Conservation (phyloP, 35 echinoderm and acorn worm genomes). For the Apostichopus parvimensis region DNA sequence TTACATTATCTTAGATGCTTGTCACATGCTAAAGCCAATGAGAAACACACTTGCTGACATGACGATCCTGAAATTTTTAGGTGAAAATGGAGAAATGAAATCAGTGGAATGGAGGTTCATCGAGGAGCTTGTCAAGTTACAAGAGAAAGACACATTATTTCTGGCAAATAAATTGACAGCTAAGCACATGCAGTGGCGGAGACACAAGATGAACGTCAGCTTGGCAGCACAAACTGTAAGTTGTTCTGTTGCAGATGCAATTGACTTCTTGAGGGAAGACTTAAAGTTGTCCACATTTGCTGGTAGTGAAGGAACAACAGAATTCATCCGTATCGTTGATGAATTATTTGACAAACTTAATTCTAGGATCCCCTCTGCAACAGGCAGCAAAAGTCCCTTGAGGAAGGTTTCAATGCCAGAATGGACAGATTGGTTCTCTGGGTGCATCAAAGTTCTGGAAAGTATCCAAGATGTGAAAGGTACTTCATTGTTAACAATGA, state of each 20-base stretch:
- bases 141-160: slow-evolving; percentile 28
- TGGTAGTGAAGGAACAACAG: slow-evolving; percentile 24
- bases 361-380: background rate
- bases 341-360: slow-evolving; percentile 47
- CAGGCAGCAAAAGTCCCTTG: slow-evolving; percentile 12
- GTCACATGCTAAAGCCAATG: slow-evolving; percentile 47
- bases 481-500: background rate
- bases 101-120: slow-evolving; percentile 18
- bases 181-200: slow-evolving; percentile 26
- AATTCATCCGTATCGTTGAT: slow-evolving; percentile 37
- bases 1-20: slow-evolving; percentile 34
- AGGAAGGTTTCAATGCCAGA: background rate
- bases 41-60: slow-evolving; percentile 17
- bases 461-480: background rate
- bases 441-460: slow-evolving; percentile 13
- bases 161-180: slow-evolving; percentile 23
- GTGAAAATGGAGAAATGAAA: background rate
- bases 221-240: slow-evolving; percentile 23
- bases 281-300: background rate
- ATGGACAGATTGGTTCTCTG: background rate
- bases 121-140: background rate
- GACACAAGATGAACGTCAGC: slow-evolving; percentile 36
- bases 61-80: background rate
- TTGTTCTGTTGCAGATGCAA: slow-evolving; percentile 39
- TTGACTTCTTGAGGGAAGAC: slow-evolving; percentile 32